Evolutionary conservation across 1,140 invertebrate genomes (phyloP).

Genomic region (Trichoplusia ni): DNA sequence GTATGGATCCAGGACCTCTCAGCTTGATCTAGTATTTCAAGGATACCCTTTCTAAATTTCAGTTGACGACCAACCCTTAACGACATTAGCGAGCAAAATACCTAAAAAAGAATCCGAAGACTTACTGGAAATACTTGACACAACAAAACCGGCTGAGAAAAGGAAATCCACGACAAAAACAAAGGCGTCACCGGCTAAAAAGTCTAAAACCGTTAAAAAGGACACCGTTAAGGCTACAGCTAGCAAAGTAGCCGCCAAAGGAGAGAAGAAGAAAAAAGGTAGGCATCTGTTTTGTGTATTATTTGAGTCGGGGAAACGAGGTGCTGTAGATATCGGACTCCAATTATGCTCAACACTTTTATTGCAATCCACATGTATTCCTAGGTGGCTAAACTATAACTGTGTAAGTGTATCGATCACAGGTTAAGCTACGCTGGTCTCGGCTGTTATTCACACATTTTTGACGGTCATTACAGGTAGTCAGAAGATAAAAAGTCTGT

Average conservation of each 20-base stretch:
- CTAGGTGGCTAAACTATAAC: no score
- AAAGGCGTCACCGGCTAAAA: constrained; percentile 52
- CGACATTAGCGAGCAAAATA: constrained; percentile 61
- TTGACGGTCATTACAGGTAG: no score
- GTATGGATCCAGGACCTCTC: no score
- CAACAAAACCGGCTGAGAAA: constrained; percentile 54
- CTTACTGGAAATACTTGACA: constrained; percentile 59
- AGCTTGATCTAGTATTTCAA: no score
- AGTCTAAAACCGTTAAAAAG: constrained; percentile 46
- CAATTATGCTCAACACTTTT: not conserved
- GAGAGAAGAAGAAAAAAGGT: constrained; percentile 77
- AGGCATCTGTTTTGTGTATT: constrained; percentile 44
- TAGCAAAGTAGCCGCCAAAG: constrained; percentile 61
- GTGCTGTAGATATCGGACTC: not conserved
- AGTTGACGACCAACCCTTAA: constrained; percentile 71
- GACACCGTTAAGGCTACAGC: constrained; percentile 42
- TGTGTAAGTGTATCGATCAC: no score
- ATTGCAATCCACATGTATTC: no score
- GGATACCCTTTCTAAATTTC: constrained; percentile 30
- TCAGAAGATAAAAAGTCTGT: no score
- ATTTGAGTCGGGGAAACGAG: constrained; percentile 19
- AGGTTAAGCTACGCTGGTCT: no score
- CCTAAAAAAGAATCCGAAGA: constrained; percentile 70
- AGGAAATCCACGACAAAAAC: constrained; percentile 57
- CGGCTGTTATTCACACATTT: no score